phyloP scores from a whole-genome alignment of 2,888 invertebrate genomes.

The Machimus atricapillus region DNA sequence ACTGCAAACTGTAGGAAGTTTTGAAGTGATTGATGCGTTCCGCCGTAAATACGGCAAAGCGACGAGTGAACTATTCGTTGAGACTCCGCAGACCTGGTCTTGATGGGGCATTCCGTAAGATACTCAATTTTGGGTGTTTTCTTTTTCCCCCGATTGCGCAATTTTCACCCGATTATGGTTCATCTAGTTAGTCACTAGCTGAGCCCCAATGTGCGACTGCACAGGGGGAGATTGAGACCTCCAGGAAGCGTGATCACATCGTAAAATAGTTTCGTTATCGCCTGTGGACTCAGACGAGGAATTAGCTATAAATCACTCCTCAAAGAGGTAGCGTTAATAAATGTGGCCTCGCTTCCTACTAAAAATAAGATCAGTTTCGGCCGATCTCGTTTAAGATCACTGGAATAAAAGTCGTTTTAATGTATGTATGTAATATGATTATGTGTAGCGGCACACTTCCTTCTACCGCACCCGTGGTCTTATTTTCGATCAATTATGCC shows the following conservation, averaged over 20 bases:
- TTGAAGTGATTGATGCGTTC: not conserved
- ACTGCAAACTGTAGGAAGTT: not conserved
- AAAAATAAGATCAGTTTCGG: not conserved
- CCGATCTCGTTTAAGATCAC: not conserved
- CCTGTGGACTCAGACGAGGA: not conserved
- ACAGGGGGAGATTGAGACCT: not conserved
- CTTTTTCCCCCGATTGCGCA: not conserved
- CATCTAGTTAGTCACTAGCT: not conserved
- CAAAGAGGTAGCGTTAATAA: not conserved
- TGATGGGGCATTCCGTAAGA: not conserved
- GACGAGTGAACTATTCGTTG: not conserved
- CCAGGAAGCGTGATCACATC: constrained; percentile 2
- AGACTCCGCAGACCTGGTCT: not conserved
- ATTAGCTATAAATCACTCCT: not conserved
- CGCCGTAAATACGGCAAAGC: not conserved
- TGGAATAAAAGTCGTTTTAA: not conserved
- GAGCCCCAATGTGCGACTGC: not conserved
- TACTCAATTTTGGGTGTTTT: not conserved
- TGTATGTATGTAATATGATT: not conserved
- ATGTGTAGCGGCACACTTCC: not conserved
- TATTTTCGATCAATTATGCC: not conserved
- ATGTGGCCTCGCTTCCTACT: not conserved
- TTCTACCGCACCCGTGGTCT: not conserved
- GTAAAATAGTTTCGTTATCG: not conserved
- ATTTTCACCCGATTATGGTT: not conserved